Evolutionary conservation across 2,888 invertebrate genomes (phyloP).

Genomic region (Ichneumoninae sp.): DNA sequence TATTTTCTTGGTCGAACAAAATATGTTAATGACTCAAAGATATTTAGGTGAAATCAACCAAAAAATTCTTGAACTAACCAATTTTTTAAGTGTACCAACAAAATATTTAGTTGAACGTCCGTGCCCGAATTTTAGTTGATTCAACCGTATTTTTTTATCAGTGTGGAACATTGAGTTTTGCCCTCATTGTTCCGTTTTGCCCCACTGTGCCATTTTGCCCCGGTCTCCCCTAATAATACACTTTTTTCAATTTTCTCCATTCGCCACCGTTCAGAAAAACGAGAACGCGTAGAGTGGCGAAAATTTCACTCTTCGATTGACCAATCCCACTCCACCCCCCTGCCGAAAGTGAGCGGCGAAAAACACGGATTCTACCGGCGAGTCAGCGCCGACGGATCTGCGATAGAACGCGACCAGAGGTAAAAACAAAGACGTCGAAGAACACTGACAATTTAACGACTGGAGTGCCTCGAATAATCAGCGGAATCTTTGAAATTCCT

Average conservation of each 20-base stretch:
- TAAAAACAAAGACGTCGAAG: constrained; percentile 2
- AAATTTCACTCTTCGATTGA: constrained; percentile 19
- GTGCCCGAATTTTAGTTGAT: no score
- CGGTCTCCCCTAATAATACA: neutral
- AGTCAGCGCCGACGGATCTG: neutral
- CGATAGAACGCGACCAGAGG: neutral
- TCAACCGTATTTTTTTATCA: no score
- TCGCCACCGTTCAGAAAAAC: neutral
- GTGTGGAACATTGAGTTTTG: no score
- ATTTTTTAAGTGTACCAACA: no score
- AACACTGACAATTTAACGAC: constrained; percentile 34
- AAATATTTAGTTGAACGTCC: no score
- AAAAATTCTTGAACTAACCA: no score
- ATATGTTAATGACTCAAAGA: no score
- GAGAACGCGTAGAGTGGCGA: neutral
- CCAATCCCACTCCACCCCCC: neutral
- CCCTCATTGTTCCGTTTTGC: no score
- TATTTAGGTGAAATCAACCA: no score
- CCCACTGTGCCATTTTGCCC: no score
- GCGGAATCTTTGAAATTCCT: constrained; percentile 54
- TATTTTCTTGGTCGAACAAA: no score
- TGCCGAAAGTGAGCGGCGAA: neutral
- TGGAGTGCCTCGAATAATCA: constrained; percentile 33
- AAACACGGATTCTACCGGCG: neutral
- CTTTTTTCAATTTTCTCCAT: neutral